Evolutionary conservation across 2,113 vertebrate genomes (phyloP).

Genomic region (Helogale parvula): DNA sequence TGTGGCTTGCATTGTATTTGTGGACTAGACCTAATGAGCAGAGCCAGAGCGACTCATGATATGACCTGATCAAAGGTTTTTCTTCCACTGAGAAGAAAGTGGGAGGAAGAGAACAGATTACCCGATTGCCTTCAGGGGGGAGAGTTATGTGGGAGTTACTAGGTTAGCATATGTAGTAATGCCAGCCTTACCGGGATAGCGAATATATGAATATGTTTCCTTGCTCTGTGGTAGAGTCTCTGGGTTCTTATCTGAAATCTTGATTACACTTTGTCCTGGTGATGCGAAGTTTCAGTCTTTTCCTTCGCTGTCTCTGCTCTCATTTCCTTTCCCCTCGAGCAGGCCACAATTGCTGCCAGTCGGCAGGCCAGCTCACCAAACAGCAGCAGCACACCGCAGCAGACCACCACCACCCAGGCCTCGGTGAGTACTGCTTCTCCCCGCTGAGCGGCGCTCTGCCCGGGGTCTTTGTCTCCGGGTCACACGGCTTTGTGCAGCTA

Average conservation of each 20-base stretch:
- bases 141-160: not conserved
- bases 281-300: conserved; percentile 38
- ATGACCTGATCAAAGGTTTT: not conserved
- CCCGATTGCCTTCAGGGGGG: not conserved
- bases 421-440: conserved; percentile 82
- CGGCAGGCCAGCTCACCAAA: conserved; percentile 95
- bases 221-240: not conserved
- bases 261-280: not conserved
- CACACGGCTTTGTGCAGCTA: not conserved
- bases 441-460: accelerated
- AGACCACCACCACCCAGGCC: conserved; percentile 91
- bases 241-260: not conserved
- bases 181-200: not conserved
- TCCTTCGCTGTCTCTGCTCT: conserved; percentile 51
- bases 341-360: conserved; percentile 97
- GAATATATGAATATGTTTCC: not conserved
- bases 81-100: not conserved
- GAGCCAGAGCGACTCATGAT: not conserved
- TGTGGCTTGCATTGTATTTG: not conserved
- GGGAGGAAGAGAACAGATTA: not conserved
- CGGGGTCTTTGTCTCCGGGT: not conserved
- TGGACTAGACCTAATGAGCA: not conserved
- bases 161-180: not conserved
- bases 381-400: conserved; percentile 89
- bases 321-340: conserved; percentile 23